Base-by-base conservation (phyloP, 92 coral and sea anemone genomes). In the Zoanthus gigantus region DNA sequence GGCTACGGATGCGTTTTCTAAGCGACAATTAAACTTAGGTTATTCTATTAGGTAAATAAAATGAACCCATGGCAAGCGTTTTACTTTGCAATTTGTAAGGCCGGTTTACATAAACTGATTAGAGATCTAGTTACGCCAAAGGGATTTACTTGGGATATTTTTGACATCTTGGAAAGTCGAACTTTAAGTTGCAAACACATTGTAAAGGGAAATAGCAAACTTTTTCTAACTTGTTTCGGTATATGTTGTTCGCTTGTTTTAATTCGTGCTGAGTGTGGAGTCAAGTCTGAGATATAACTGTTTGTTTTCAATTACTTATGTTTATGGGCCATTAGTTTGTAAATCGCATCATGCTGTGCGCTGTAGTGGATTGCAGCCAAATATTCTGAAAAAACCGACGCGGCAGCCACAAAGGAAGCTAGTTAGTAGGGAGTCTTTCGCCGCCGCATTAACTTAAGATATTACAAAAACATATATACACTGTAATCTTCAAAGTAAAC, bases 401-500 rank as follows among this genome's bases (percentile, higher is more conserved):
- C 85, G 85, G 85, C 74, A 47, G 47, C 60, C 15, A 81, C 85
- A 81, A 81, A 81, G 85, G 73, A 66, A 44, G 9, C 8, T 9
- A 3, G 34, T 66, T 81, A 30, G 75, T 63, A 53, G 75, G 75
- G 74, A 81, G 74, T 81, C 85, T 81, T 42, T 79, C 47, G 13
- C 50, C 83, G 83, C 42, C 47, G 34, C 84, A 61, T 28, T 11
- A 52, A 30, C 47, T 61, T 66, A 11, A 71, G 29, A 47, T 80
- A 65, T 63, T 69, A 81, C 73, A 53, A 65, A 42, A 63, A 67
- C 63, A 81, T 45, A 67, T 46, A 81, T 45, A 81, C 60, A 29
- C 30, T 48, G 34, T 54, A 37, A 73, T 42, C 77, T 29, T 77
- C 10, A 54, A 54, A 53, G 65, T 42, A 11, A 53, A 77, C 67